These are phyloP conservation scores for Scleropages formosus DNA, from an alignment of 2,797 vertebrate species.

Conservation along the genomic window DNA sequence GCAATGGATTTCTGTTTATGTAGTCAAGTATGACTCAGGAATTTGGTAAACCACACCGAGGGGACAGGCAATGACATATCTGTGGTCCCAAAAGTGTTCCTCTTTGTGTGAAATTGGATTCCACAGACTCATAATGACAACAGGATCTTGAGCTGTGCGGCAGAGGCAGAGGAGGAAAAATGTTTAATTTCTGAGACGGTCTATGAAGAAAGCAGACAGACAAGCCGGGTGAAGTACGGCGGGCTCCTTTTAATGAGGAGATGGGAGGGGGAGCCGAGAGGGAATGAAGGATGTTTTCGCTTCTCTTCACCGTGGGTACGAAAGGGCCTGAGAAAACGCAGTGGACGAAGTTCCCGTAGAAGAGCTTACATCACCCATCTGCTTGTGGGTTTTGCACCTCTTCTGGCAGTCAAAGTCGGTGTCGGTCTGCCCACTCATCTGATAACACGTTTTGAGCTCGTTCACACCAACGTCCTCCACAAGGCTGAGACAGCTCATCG, in stretches of 20 bases:
- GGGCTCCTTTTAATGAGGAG: not conserved
- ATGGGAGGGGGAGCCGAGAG: not conserved
- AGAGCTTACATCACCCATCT: no score
- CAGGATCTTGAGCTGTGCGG: constrained; percentile 21
- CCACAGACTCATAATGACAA: not conserved
- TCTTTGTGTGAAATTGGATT: not conserved
- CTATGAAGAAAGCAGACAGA: constrained; percentile 4
- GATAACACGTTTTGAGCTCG: no score
- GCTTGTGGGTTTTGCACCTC: no score
- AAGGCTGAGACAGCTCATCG: no score
- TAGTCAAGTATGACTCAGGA: constrained; percentile 18
- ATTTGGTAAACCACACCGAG: constrained; percentile 3
- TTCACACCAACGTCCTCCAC: no score
- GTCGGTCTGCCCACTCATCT: no score
- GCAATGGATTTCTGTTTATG: not conserved
- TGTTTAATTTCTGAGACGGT: constrained; percentile 14
- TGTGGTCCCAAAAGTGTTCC: not conserved
- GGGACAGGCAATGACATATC: constrained; percentile 10
- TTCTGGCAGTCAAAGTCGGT: no score
- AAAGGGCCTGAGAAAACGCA: no score
- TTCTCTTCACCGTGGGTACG: no score
- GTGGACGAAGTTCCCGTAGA: no score
- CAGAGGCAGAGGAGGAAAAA: constrained; percentile 17
- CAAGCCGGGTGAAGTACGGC: not conserved
- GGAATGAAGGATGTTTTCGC: not conserved